Evolutionary conservation across 2,888 invertebrate species (phyloP), one percentile per base, ranked within the genome.

Genomic region (Toxonevra muliebris): DNA sequence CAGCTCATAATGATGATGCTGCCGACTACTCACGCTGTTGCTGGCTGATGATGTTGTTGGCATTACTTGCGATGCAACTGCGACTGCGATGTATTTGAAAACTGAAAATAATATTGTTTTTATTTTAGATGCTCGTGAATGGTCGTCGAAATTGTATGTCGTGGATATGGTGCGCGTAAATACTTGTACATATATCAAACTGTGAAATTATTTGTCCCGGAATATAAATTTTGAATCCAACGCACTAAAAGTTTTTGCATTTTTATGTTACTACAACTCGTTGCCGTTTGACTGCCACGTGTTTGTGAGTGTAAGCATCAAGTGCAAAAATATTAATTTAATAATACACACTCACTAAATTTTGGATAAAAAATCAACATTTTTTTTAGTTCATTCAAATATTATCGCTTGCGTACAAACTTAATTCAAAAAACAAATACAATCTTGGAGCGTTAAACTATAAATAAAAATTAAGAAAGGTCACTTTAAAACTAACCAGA

Each of bases 81-180:
- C 41, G 40, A 30, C 19, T 54, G 45, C 59, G 54, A 45, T 30
- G 30, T 30, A 30, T 59, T 54, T 43, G 61, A 65, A 50, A 40
- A 54, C n/a, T 67, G 69, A 62, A 69, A 67, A 68, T 65, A 70
- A 66, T 60, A 20, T 50, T 61, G 64, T 68, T 61, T 67, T 68
- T 69, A 70, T 67, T 42, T 68, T 69, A 71, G 74, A 73, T 72
- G 71, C 67, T 66, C 69, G 62, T 67, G 50, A 67, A 55, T 65
- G 64, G 58, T 71, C 64, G 69, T 53, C 57, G 70, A 60, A 70
- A 61, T 68, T 70, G 71, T 71, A 70, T 65, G 69, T 63, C 43
- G 30, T 30, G 17, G 50, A n/a, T 15, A 19, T 17, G 54, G 12
- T 4, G 17, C 10, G 54, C 48, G 15, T 13, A 5, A n/a, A 48